Percentiles rank a stretch among this genome's conserved stretches.
Evolutionary conservation across 1,140 invertebrate species (phyloP).

Genomic region (Geopemphigus sp.): DNA sequence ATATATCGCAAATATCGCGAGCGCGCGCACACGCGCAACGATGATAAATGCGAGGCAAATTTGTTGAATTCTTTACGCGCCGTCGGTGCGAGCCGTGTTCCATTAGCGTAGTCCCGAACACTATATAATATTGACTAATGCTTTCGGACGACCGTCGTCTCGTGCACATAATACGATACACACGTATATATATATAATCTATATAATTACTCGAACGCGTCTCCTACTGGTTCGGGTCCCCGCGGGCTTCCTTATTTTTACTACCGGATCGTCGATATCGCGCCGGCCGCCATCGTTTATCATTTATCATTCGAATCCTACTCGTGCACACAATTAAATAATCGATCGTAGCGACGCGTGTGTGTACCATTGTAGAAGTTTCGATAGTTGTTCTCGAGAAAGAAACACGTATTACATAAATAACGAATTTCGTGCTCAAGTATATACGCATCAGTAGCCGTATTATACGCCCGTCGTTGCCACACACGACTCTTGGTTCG

Average conservation of each 20-base stretch:
- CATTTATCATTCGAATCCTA: constrained; percentile 11
- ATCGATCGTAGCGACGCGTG: not conserved
- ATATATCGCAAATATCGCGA: too few relatives aligned
- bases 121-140: not conserved
- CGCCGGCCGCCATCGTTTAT: not conserved
- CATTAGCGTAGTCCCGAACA: not conserved
- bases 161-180: too few relatives aligned
- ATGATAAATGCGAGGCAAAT: constrained; percentile 33
- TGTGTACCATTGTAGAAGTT: not conserved
- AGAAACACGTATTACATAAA: not conserved
- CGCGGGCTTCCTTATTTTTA: constrained; percentile 33
- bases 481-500: constrained; percentile 27
- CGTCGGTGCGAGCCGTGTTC: not conserved
- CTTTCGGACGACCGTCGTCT: not conserved
- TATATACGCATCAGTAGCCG: not conserved
- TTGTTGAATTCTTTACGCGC: constrained; percentile 41
- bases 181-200: too few relatives aligned
- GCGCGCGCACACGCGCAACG: too few relatives aligned
- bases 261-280: constrained; percentile 1
- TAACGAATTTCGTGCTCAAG: constrained; percentile 27
- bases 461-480: not conserved
- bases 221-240: constrained; percentile 35
- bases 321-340: not conserved
- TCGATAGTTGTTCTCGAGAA: not conserved
- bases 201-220: constrained; percentile 16